Evolutionary conservation across 1,140 invertebrate species (phyloP).

Genomic region (Bombus pascuorum): DNA sequence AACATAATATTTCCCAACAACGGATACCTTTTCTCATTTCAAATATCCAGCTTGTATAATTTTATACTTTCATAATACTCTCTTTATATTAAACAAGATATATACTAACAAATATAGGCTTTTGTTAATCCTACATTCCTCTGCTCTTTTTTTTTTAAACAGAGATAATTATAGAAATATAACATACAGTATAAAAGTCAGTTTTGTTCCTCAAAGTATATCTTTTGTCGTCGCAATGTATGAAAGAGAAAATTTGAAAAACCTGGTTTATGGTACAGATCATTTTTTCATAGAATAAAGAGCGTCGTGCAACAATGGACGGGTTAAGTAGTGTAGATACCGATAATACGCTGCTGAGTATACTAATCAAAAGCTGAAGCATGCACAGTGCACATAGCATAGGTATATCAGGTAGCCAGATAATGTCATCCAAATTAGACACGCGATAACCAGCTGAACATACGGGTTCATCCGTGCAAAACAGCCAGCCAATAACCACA

Average conservation of each 20-base stretch:
- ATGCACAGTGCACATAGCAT: neutral
- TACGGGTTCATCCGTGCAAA: neutral
- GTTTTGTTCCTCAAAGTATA: too few relatives aligned
- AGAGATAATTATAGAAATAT: neutral
- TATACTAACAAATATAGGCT: too few relatives aligned
- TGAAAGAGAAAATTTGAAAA: neutral
- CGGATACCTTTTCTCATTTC: too few relatives aligned
- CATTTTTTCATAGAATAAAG: neutral
- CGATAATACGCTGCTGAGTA: neutral
- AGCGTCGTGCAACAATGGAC: neutral
- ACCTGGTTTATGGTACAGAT: neutral
- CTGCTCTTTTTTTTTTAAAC: neutral
- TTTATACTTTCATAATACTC: too few relatives aligned
- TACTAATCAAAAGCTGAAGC: constrained; percentile 16
- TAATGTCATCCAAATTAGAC: constrained; percentile 24
- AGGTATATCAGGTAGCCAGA: constrained; percentile 1
- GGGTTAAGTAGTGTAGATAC: neutral
- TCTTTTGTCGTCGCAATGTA: neutral
- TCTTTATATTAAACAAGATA: too few relatives aligned
- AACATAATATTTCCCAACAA: too few relatives aligned
- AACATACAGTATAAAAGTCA: neutral
- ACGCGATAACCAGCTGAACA: neutral
- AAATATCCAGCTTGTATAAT: too few relatives aligned
- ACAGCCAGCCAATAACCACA: neutral
- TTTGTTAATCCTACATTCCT: neutral